Evolutionary conservation across 2,113 vertebrate genomes (phyloP).

Genomic region (Rutilus rutilus): DNA sequence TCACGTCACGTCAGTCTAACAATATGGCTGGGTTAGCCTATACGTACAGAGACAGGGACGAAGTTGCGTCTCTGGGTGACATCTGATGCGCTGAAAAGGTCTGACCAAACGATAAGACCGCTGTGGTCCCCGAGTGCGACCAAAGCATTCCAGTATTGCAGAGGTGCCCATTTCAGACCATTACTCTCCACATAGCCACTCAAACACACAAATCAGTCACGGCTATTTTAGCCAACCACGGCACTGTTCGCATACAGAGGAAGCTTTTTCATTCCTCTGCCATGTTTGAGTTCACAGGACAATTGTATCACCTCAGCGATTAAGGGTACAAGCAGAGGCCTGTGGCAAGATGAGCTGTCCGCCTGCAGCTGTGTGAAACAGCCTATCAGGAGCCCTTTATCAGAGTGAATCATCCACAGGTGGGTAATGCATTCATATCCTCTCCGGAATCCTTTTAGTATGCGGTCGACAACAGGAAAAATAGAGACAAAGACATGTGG

Average conservation of each 20-base stretch:
- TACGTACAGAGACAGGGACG: conserved; percentile 75
- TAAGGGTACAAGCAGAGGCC: neutral
- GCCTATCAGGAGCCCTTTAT: neutral
- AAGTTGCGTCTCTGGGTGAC: conserved; percentile 77
- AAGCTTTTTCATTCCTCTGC: conserved; percentile 11
- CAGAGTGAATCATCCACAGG: neutral
- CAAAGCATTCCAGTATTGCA: conserved; percentile 78
- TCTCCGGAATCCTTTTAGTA: conserved; percentile 58
- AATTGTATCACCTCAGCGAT: conserved; percentile 5
- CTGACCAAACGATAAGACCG: conserved; percentile 65
- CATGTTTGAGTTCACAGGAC: conserved; percentile 9
- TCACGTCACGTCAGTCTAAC: neutral
- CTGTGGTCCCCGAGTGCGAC: conserved; percentile 64
- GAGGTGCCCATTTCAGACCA: conserved; percentile 70
- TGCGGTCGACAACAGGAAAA: conserved; percentile 62
- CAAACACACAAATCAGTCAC: conserved; percentile 19
- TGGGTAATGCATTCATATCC: neutral
- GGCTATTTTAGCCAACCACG: neutral
- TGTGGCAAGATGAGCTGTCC: neutral
- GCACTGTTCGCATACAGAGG: neutral
- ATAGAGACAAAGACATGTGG: conserved; percentile 29
- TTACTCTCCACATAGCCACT: conserved; percentile 49
- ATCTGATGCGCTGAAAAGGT: conserved; percentile 76
- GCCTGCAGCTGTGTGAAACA: neutral
- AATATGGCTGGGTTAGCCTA: conserved; percentile 20